phyloP scores from a whole-genome alignment of 2,888 invertebrate genomes.

The Eustalomyia histrio region DNA sequence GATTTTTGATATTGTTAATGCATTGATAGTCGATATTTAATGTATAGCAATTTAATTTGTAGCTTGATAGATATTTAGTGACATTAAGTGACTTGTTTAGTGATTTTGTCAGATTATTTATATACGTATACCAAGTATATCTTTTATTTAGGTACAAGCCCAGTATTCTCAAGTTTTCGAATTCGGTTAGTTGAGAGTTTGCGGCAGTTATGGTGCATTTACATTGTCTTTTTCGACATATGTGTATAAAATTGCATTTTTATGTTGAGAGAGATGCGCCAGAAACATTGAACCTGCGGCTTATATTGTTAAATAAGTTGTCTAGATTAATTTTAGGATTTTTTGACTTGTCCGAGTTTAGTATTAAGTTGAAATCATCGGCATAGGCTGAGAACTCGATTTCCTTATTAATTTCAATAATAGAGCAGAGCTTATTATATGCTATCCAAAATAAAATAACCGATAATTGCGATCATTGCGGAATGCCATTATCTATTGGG shows the following conservation, averaged over 20 bases:
- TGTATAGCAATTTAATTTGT: neutral
- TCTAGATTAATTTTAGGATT: neutral
- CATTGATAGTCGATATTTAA: neutral
- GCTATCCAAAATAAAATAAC: too few species aligned
- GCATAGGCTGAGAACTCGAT: neutral
- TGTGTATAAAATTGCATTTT: conserved; percentile 13
- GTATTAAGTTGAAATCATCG: conserved; percentile 10
- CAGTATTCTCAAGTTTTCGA: too few species aligned
- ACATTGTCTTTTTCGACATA: conserved; percentile 12
- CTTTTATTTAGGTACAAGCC: too few species aligned
- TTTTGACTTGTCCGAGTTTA: neutral
- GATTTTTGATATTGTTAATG: conserved; percentile 5
- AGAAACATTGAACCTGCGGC: neutral
- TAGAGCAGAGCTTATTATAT: conserved; percentile 4
- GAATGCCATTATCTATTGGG: too few species aligned
- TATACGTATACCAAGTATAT: neutral
- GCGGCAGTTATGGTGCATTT: neutral
- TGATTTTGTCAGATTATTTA: too few species aligned
- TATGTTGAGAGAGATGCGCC: neutral
- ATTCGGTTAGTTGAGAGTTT: neutral
- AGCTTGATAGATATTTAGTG: neutral
- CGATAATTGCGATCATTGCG: too few species aligned
- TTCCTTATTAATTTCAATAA: conserved; percentile 9
- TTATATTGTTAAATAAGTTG: neutral
- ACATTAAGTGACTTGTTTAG: neutral